Percentiles rank a stretch among this genome's conserved stretches.
Conservation (phyloP, 2,888 invertebrate species). For the Myathropa florea region DNA sequence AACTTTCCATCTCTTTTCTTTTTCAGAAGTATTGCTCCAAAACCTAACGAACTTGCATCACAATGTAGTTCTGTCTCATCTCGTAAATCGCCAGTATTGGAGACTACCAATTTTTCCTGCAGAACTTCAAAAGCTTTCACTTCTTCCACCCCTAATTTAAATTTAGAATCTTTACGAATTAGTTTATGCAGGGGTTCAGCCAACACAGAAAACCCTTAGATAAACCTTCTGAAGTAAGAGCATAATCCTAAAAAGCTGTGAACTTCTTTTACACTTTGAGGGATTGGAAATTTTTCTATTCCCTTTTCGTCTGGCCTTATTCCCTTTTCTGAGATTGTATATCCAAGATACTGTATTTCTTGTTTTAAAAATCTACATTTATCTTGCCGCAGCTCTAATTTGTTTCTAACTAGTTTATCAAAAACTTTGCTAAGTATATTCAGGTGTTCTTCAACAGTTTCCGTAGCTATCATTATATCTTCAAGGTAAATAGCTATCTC, state of each 20-base stretch:
- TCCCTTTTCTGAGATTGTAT: too few species aligned
- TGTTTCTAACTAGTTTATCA: too few species aligned
- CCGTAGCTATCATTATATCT: too few species aligned
- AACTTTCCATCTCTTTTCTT: constrained; percentile 16
- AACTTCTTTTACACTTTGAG: background rate
- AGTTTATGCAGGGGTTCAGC: constrained; percentile 21
- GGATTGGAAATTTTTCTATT: background rate
- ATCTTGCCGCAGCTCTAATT: too few species aligned
- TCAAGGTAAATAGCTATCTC: too few species aligned
- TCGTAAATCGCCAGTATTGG: constrained; percentile 20
- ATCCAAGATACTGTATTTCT: too few species aligned
- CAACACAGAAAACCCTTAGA: background rate
- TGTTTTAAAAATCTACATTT: too few species aligned
- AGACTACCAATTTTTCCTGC: constrained; percentile 10
- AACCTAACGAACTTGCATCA: constrained; percentile 17
- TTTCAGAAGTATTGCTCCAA: constrained; percentile 20
- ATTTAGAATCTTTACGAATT: constrained; percentile 1
- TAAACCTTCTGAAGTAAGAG: constrained; percentile 16
- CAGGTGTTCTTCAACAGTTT: too few species aligned
- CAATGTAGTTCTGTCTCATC: constrained; percentile 8
- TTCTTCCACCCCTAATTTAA: constrained; percentile 13
- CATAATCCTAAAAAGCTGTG: background rate
- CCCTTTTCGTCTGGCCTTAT: too few species aligned
- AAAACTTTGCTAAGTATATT: too few species aligned
- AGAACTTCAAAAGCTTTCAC: constrained; percentile 14